These are phyloP conservation scores for Eupithecia abbreviata DNA, from an alignment of 2,888 invertebrate genomes.

Conservation along the genomic window DNA sequence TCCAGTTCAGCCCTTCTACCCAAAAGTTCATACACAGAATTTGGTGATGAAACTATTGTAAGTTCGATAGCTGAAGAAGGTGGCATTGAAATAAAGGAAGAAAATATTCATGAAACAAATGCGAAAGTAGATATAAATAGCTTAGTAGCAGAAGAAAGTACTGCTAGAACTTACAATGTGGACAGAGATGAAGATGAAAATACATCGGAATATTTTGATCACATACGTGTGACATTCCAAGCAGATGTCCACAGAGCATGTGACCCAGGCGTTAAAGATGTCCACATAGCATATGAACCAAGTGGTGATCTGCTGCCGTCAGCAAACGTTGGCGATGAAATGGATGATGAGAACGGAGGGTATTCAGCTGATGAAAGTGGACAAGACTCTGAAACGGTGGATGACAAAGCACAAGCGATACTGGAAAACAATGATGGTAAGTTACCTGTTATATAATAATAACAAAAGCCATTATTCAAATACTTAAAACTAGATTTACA, in stretches of 20 bases:
- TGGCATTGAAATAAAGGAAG: background rate
- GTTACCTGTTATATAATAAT: background rate
- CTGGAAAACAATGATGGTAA: background rate
- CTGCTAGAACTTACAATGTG: background rate
- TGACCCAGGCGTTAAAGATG: too few species aligned
- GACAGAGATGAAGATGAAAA: background rate
- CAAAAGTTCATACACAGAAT: background rate
- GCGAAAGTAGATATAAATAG: background rate
- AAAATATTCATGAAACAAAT: background rate
- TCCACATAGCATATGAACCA: too few species aligned
- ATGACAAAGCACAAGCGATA: background rate
- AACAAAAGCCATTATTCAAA: too few species aligned
- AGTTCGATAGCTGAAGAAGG: background rate
- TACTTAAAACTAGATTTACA: too few species aligned
- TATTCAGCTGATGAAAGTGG: background rate
- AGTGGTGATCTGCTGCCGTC: background rate
- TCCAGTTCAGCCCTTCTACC: background rate
- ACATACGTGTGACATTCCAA: slow-evolving; percentile 6
- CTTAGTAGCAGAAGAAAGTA: background rate
- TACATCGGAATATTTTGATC: background rate
- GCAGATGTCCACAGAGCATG: slow-evolving; percentile 17
- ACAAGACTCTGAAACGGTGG: background rate
- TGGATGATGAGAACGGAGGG: background rate
- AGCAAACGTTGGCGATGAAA: background rate
- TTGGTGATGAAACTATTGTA: background rate